phyloP scores from a whole-genome alignment of 64 coral and sea anemone species.

The Pocillopora damicornis region DNA sequence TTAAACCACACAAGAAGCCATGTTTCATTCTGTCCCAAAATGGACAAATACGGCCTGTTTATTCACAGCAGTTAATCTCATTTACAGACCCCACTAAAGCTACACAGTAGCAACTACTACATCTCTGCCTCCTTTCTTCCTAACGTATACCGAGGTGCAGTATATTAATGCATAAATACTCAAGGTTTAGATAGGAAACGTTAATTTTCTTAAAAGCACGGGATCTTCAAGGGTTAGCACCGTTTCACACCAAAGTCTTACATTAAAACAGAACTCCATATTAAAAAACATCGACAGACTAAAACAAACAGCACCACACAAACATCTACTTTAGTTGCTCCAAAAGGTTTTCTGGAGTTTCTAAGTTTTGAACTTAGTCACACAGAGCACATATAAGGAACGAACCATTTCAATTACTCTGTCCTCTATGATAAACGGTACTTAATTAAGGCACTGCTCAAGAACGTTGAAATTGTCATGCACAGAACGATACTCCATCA shows the following conservation, averaged over 20 bases:
- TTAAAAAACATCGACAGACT: too few species aligned
- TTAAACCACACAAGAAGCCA: background rate
- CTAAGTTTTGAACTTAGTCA: background rate
- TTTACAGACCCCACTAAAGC: slow-evolving; percentile 25
- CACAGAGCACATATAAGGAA: background rate
- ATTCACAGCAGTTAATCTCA: slow-evolving; percentile 18
- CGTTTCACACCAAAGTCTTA: too few species aligned
- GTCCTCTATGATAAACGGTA: background rate
- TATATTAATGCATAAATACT: slow-evolving; percentile 37
- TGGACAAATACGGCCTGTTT: slow-evolving; percentile 42
- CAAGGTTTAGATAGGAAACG: background rate
- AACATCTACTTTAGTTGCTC: background rate
- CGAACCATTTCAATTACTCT: background rate
- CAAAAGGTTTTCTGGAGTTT: background rate
- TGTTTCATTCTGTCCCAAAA: slow-evolving; percentile 30
- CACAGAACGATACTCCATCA: background rate
- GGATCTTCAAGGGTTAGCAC: too few species aligned
- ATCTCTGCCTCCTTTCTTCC: background rate
- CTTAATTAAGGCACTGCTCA: background rate
- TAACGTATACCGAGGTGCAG: background rate
- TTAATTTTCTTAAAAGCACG: background rate
- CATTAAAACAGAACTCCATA: too few species aligned
- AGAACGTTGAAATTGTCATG: background rate
- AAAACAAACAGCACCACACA: background rate
- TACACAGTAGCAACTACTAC: slow-evolving; percentile 34